These are phyloP conservation scores for Macrobrachium rosenbergii DNA, from an alignment of 1,140 invertebrate genomes.

Conservation along the genomic window DNA sequence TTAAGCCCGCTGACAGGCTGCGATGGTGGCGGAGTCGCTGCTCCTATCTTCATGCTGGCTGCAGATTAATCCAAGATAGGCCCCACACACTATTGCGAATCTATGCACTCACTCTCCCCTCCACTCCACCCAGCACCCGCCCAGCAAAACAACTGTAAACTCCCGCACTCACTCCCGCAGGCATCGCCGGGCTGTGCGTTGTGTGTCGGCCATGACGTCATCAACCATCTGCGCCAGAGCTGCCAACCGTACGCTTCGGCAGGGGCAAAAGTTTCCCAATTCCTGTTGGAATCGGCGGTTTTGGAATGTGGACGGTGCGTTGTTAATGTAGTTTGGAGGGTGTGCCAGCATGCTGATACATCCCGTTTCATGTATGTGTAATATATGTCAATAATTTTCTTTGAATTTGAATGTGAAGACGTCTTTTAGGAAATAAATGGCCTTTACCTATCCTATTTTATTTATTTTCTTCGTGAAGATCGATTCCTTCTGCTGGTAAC, in stretches of 20 bases:
- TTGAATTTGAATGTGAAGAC: too few species aligned
- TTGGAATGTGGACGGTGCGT: too few species aligned
- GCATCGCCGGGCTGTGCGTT: conserved; percentile 2
- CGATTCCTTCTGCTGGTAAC: too few species aligned
- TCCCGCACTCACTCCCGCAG: neutral
- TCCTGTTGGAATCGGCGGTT: too few species aligned
- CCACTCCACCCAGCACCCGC: conserved; percentile 52
- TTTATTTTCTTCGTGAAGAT: too few species aligned
- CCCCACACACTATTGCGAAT: conserved; percentile 10
- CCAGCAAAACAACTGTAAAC: conserved; percentile 53
- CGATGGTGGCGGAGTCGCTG: conserved; percentile 57
- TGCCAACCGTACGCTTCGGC: conserved; percentile 23
- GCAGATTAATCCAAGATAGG: conserved; percentile 39
- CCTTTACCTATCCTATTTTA: too few species aligned
- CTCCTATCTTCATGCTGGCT: conserved; percentile 53
- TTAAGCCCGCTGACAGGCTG: conserved; percentile 51
- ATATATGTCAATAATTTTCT: too few species aligned
- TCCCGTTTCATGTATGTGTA: too few species aligned
- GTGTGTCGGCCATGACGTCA: conserved; percentile 57
- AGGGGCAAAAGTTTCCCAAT: too few species aligned
- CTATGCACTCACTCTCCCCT: neutral
- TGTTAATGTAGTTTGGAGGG: too few species aligned
- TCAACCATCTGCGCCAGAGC: conserved; percentile 43
- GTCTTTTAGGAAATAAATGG: too few species aligned
- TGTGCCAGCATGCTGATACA: too few species aligned